These are phyloP conservation scores for Pseudochromis fuscus DNA, from an alignment of 2,797 vertebrate species.

Conservation along the genomic window DNA sequence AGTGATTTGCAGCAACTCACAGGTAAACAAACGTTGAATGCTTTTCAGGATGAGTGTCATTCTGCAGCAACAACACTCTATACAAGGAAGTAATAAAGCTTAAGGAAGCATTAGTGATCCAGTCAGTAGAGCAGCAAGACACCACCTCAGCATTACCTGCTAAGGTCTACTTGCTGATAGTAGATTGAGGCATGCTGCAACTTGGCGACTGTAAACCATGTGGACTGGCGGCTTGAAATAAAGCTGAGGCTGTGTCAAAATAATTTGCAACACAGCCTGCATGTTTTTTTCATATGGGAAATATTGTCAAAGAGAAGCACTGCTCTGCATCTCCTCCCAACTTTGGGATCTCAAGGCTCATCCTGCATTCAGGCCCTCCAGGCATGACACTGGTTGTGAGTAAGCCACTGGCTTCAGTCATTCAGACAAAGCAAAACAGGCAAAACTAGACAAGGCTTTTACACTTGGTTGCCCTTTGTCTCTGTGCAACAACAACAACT, in stretches of 20 bases:
- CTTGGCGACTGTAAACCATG: slow-evolving; percentile 29
- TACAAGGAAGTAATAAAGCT: slow-evolving; percentile 68
- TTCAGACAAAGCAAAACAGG: slow-evolving; percentile 72
- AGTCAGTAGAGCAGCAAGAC: slow-evolving; percentile 58
- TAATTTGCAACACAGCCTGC: background rate
- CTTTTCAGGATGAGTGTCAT: slow-evolving; percentile 30
- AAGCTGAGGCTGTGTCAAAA: slow-evolving; percentile 10
- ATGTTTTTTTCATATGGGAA: slow-evolving; percentile 9
- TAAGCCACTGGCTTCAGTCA: slow-evolving; percentile 66
- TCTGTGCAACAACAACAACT: slow-evolving; percentile 47
- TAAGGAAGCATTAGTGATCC: slow-evolving; percentile 55
- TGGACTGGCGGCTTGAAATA: background rate
- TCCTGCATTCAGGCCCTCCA: slow-evolving; percentile 65
- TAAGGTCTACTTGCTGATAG: slow-evolving; percentile 40
- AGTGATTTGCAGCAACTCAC: slow-evolving; percentile 26
- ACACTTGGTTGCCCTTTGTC: slow-evolving; percentile 65
- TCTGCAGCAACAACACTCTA: slow-evolving; percentile 52
- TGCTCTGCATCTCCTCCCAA: slow-evolving; percentile 39
- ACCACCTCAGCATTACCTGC: slow-evolving; percentile 60
- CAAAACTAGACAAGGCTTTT: slow-evolving; percentile 71
- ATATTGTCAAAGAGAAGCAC: slow-evolving; percentile 21
- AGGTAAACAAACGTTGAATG: slow-evolving; percentile 41
- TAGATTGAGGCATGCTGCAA: slow-evolving; percentile 31
- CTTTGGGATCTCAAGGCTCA: slow-evolving; percentile 58
- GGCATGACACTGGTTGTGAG: slow-evolving; percentile 55